phyloP scores from a whole-genome alignment of 2,888 invertebrate species.

The Drosophila quasianomalipes region DNA sequence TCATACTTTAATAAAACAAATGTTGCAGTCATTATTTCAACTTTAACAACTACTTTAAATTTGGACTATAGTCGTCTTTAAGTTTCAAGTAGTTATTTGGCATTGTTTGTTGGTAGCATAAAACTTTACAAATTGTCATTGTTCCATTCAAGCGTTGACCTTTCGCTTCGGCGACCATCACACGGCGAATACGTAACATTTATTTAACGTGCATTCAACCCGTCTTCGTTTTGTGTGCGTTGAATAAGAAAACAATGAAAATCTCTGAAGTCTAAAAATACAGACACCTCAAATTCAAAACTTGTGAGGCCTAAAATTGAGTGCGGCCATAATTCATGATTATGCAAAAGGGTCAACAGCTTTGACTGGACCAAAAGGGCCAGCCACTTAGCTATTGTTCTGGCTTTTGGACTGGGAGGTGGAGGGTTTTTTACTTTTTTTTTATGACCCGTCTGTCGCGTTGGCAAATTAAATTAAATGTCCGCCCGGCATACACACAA shows the following conservation, averaged over 20 bases:
- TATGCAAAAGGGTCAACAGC: slow-evolving; percentile 79
- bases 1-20: not conserved
- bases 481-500: slow-evolving; percentile 12
- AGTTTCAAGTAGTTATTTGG: not conserved
- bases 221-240: slow-evolving; percentile 4
- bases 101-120: slow-evolving; percentile 2
- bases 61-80: not conserved
- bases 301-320: slow-evolving; percentile 44
- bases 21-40: not conserved
- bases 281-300: slow-evolving; percentile 36
- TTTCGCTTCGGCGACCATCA: slow-evolving; percentile 15
- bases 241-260: slow-evolving; percentile 41
- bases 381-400: slow-evolving; percentile 27
- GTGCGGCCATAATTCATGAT: slow-evolving; percentile 77
- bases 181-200: slow-evolving; percentile 56
- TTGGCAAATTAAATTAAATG: slow-evolving; percentile 79
- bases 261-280: slow-evolving; percentile 18
- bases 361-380: slow-evolving; percentile 40
- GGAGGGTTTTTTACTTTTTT: slow-evolving; percentile 28
- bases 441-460: slow-evolving; percentile 62
- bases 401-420: not conserved
- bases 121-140: slow-evolving; percentile 7
- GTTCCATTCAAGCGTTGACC: slow-evolving; percentile 31
- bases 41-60: not conserved
- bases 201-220: slow-evolving; percentile 50